phyloP scores from a whole-genome alignment of 53 echinoderm and acorn worm genomes.

The Crossaster papposus region DNA sequence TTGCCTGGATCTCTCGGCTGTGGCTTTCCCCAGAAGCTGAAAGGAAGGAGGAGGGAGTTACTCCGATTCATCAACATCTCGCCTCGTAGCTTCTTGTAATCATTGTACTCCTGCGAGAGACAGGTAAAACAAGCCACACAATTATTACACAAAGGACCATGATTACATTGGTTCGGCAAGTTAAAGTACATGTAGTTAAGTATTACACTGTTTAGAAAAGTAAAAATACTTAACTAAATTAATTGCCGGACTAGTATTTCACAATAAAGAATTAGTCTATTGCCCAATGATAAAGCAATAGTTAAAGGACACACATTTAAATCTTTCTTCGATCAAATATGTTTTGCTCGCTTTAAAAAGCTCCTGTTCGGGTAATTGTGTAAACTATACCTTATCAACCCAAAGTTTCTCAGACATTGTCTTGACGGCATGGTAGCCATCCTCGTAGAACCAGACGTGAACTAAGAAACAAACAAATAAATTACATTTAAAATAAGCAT shows the following conservation, averaged over 20 bases:
- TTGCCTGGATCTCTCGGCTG: slow-evolving; percentile 69
- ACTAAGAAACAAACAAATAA: slow-evolving; percentile 60
- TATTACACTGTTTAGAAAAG: no score
- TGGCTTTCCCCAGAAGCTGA: slow-evolving; percentile 95
- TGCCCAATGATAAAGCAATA: not conserved
- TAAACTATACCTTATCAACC: slow-evolving; percentile 77
- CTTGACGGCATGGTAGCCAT: slow-evolving; percentile 87
- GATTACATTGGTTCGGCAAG: no score
- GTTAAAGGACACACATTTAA: not conserved
- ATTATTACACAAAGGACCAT: not conserved
- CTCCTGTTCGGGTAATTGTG: not conserved
- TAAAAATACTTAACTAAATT: no score
- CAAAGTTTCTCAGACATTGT: slow-evolving; percentile 86
- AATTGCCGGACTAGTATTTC: no score
- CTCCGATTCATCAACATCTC: slow-evolving; percentile 90
- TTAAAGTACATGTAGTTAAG: no score
- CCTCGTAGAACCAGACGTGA: slow-evolving; percentile 90
- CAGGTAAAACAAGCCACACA: not conserved
- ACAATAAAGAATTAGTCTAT: not conserved
- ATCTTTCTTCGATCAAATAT: not conserved
- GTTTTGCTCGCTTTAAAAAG: not conserved
- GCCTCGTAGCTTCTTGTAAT: slow-evolving; percentile 92
- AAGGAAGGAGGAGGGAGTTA: slow-evolving; percentile 89
- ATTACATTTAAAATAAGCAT: not conserved
- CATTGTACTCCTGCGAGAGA: slow-evolving; percentile 76